Percentiles rank a stretch among this genome's conserved stretches.
These are phyloP conservation scores for Trichosurus vulpecula DNA, from an alignment of 2,797 vertebrate species.

Conservation along the genomic window DNA sequence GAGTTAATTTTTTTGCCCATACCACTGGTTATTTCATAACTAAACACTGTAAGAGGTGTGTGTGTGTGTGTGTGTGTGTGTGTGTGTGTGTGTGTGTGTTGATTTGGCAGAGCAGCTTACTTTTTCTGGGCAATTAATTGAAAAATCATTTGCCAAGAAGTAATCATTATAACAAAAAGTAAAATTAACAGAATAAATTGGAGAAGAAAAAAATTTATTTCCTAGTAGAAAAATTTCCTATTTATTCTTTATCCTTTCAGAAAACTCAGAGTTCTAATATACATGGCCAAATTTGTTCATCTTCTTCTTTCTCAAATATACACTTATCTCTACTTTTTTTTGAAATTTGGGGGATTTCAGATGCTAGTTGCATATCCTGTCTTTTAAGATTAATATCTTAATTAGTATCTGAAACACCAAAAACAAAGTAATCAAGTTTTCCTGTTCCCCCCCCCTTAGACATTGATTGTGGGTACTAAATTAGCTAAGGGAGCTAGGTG, in stretches of 20 bases:
- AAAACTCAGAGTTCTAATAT: neutral
- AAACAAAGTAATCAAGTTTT: neutral
- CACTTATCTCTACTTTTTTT: constrained; percentile 52
- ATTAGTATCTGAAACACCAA: constrained; percentile 43
- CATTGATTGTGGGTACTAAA: neutral
- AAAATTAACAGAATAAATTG: constrained; percentile 51
- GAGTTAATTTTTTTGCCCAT: constrained; percentile 8
- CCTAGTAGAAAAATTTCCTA: neutral
- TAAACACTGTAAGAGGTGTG: constrained; percentile 42
- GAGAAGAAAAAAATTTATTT: neutral
- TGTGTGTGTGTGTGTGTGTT: constrained; percentile 3
- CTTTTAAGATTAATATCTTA: constrained; percentile 51
- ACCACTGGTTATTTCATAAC: constrained; percentile 64
- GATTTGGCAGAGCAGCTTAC: constrained; percentile 42
- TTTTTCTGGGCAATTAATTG: constrained; percentile 56
- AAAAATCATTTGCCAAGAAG: constrained; percentile 62
- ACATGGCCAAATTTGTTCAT: neutral
- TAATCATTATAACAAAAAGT: constrained; percentile 42
- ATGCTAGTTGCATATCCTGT: constrained; percentile 56
- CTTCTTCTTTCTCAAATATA: constrained; percentile 4
- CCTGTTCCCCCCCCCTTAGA: neutral
- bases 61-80: neutral
- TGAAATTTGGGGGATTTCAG: constrained; percentile 37
- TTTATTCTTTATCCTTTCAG: neutral
- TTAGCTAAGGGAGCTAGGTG: neutral